phyloP scores from a whole-genome alignment of 2,113 vertebrate genomes.

The Micronycteris hirsuta region DNA sequence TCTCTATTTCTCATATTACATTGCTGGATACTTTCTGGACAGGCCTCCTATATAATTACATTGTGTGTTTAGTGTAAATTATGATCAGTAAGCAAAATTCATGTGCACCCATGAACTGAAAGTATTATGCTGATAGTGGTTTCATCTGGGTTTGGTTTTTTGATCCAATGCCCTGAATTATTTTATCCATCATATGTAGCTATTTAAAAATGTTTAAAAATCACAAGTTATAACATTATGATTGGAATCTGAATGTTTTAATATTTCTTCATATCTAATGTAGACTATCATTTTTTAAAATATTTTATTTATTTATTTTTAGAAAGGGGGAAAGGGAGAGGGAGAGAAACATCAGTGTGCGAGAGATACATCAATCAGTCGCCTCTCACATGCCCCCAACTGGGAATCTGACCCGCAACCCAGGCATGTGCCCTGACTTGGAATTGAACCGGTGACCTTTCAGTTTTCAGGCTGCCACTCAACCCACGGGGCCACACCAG shows the following conservation, averaged over 20 bases:
- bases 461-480: too few species aligned
- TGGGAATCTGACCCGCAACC: too few species aligned
- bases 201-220: constrained; percentile 10
- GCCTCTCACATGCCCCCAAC: too few species aligned
- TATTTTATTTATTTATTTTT: too few species aligned
- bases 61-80: not conserved
- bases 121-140: not conserved
- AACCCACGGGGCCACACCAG: too few species aligned
- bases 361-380: too few species aligned
- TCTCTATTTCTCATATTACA: too few species aligned
- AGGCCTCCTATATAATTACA: not conserved
- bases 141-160: not conserved
- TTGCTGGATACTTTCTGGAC: too few species aligned
- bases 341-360: too few species aligned
- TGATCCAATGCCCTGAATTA: not conserved
- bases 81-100: not conserved
- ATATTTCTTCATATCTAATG: not conserved
- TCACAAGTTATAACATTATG: not conserved
- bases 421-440: too few species aligned
- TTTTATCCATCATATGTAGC: constrained; percentile 8
- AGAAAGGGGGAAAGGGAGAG: too few species aligned
- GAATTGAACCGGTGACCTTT: too few species aligned
- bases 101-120: not conserved
- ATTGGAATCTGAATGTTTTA: constrained; percentile 28
- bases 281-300: not conserved